Base-by-base conservation (phyloP, 2,888 invertebrate species). In the Melikaiella ostensackeni region DNA sequence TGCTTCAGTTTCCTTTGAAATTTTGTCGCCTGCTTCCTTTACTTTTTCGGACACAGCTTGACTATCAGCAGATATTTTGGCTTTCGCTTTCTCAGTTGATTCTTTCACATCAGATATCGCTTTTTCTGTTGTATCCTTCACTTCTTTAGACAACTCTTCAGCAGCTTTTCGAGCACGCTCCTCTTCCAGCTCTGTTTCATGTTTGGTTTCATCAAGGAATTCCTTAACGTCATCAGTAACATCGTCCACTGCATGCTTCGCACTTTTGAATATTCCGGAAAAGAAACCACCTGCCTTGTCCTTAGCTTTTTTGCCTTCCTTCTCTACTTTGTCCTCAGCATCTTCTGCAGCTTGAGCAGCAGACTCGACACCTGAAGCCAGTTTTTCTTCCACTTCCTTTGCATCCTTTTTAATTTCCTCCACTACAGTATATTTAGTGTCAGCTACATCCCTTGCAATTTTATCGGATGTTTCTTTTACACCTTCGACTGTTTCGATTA, bases 121-220 rank as follows among this genome's bases (percentile, higher is more conserved):
- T 33, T 83, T 80, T 24, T 80, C 81, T 3, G 74, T 80, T 5
- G 81, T 59, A 30, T 84, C 78, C 57, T 83, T 79, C 0, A 77
- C 74, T 30, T 81, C 82, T 61, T 79, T 79, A 3, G 75, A 76
- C 11, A 80, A 77, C 73, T 83, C 83, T 24, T 83, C 82, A 4
- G 81, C 78, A 24, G 78, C 82, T 66, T 80, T 78, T 77, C 81
- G 59, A 8, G 80, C 81, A 59, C 78, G 78, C 7, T 82, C 79
- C 61, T 82, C 81, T 55, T 87, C 86, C 87, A 82, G 92, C 13
- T 76, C 84, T 2, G 81, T 84, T 74, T 82, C 84, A n/a, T 77
- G 74, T 42, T 82, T 80, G 2, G 78, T 80, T 42, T 83, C 84
- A 21, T 83, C 85, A 91, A 87, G 92, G 92, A 83, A 93, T 92